A percentile compares a stretch with the other conserved stretches of the same genome.
These are phyloP conservation scores for Halcyon smyrnensis DNA, from an alignment of 2,797 vertebrate species.

Conservation along the genomic window DNA sequence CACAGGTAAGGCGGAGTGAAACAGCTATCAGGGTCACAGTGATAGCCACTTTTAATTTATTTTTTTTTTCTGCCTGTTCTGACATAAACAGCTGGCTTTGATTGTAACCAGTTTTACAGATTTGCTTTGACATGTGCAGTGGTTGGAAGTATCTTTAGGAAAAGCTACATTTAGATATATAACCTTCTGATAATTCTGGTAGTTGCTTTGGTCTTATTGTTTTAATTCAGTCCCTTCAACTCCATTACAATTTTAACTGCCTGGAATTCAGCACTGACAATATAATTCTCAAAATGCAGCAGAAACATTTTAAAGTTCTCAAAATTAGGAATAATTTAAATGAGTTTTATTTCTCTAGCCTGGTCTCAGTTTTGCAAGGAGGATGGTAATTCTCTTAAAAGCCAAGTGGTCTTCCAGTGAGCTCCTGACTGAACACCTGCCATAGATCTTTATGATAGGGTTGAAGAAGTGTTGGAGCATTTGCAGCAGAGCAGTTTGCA, in stretches of 20 bases:
- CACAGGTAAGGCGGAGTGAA: not conserved
- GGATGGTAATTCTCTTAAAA: not conserved
- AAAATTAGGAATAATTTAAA: not conserved
- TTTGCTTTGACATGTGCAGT: not conserved
- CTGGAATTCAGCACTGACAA: not conserved
- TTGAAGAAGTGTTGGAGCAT: not conserved
- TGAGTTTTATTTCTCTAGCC: not conserved
- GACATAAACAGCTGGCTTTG: conserved; percentile 15
- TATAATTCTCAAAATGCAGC: not conserved
- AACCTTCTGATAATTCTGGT: conserved; percentile 26
- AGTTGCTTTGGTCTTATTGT: not conserved
- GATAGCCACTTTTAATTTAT: not conserved
- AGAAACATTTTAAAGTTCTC: not conserved
- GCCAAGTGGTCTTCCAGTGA: not conserved
- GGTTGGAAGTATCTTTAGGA: not conserved
- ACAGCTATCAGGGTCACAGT: not conserved
- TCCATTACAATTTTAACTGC: not conserved
- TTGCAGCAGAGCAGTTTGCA: not conserved
- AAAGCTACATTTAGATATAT: conserved; percentile 28
- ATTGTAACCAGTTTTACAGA: not conserved
- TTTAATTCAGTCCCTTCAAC: conserved; percentile 14
- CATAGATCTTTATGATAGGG: not conserved
- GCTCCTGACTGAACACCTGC: not conserved
- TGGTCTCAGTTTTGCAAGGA: not conserved
- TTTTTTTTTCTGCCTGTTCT: not conserved